Conservation (phyloP, 2,113 vertebrate genomes). For the Crotalus tigris region DNA sequence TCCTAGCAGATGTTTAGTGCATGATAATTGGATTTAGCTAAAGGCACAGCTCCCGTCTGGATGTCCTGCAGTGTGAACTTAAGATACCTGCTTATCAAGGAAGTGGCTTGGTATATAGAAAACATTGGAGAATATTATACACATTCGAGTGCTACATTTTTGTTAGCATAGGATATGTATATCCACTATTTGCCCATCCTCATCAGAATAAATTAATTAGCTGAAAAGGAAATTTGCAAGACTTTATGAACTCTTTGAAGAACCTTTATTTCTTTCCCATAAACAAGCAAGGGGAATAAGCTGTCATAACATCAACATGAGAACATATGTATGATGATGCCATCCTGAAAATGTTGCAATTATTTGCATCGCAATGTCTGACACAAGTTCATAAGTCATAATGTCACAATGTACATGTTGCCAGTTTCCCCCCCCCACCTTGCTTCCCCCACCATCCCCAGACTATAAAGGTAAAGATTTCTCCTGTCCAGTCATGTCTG, state of each 20-base stretch:
- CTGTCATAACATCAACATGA: background rate
- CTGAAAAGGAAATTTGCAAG: background rate
- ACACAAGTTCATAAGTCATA: background rate
- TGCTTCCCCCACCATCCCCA: background rate
- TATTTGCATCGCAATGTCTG: background rate
- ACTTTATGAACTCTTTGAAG: background rate
- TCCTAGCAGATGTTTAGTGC: conserved; percentile 13
- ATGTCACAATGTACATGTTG: background rate
- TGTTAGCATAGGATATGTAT: background rate
- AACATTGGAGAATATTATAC: background rate
- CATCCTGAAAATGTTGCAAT: background rate
- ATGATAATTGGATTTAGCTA: conserved; percentile 8
- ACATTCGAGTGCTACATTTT: background rate
- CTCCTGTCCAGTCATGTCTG: background rate
- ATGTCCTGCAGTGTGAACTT: conserved; percentile 22
- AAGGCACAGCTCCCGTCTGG: conserved; percentile 2
- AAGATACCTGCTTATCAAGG: conserved; percentile 9
- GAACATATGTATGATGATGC: background rate
- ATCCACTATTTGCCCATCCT: background rate
- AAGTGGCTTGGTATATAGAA: background rate
- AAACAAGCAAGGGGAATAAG: background rate
- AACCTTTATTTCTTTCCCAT: background rate
- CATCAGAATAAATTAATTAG: background rate
- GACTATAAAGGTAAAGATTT: background rate
- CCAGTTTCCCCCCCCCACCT: background rate